Conservation (phyloP, 2,797 vertebrate species). For the Melanotaenia nigrans region DNA sequence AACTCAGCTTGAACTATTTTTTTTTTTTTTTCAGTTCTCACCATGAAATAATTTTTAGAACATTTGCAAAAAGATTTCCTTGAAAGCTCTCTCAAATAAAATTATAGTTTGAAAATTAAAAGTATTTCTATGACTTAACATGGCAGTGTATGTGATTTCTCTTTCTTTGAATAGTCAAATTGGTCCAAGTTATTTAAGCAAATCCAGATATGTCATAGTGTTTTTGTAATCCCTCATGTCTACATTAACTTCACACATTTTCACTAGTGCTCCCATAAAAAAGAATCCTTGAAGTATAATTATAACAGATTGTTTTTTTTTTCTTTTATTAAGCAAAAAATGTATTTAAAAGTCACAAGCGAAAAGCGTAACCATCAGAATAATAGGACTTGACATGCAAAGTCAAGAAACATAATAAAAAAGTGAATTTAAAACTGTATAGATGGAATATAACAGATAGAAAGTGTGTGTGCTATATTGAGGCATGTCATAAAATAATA, state of each 20-base stretch:
- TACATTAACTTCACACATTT: constrained; percentile 4
- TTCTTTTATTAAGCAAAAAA: background rate
- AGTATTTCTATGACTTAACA: background rate
- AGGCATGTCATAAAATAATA: constrained; percentile 17
- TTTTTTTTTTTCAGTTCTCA: background rate
- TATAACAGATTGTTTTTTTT: background rate
- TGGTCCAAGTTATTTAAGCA: background rate
- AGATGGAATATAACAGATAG: constrained; percentile 23
- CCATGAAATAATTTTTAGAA: background rate
- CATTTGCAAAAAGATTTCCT: background rate
- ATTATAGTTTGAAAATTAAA: background rate
- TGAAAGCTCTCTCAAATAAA: background rate
- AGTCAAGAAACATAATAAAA: constrained; percentile 6
- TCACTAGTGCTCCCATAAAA: background rate
- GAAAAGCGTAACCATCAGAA: background rate
- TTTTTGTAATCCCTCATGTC: background rate
- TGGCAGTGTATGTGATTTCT: background rate
- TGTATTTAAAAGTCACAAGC: background rate
- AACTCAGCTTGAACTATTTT: background rate
- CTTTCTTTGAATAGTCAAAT: background rate
- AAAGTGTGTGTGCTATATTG: background rate
- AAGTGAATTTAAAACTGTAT: constrained; percentile 11
- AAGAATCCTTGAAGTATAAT: background rate
- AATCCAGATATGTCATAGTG: background rate
- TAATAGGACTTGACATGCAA: background rate